Conservation (phyloP, 2,888 invertebrate species). For the Anaspis maculata region DNA sequence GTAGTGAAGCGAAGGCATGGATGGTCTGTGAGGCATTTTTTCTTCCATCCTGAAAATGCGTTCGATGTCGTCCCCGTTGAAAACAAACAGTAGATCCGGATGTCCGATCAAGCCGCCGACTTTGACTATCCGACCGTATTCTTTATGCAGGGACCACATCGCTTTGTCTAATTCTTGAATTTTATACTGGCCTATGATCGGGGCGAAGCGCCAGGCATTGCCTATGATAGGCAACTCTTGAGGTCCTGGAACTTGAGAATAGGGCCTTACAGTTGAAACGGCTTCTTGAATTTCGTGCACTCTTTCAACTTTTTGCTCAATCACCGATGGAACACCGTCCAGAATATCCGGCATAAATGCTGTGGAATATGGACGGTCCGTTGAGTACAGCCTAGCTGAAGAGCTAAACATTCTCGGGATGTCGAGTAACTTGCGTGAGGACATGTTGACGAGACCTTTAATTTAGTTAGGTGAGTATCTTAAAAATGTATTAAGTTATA, state of each 20-base stretch:
- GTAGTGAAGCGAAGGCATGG: conserved; percentile 64
- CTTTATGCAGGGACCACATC: conserved; percentile 50
- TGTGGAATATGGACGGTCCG: conserved; percentile 33
- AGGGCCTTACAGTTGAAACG: conserved; percentile 43
- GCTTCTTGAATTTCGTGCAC: too few species aligned
- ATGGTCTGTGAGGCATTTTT: conserved; percentile 60
- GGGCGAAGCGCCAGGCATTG: conserved; percentile 74
- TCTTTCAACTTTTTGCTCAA: conserved; percentile 15
- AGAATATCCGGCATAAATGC: conserved; percentile 24
- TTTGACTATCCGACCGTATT: conserved; percentile 53
- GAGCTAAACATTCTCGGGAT: too few species aligned
- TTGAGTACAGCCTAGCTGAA: too few species aligned
- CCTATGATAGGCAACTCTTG: conserved; percentile 64
- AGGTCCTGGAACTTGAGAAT: conserved; percentile 66
- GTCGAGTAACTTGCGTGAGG: too few species aligned
- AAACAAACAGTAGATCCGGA: conserved; percentile 65
- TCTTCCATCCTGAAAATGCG: conserved; percentile 64
- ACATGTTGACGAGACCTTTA: too few species aligned
- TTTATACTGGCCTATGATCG: conserved; percentile 54
- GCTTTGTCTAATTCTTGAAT: conserved; percentile 51
- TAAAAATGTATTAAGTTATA: too few species aligned
- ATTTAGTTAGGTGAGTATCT: too few species aligned
- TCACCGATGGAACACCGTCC: too few species aligned
- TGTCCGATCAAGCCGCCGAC: conserved; percentile 67
- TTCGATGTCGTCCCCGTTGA: conserved; percentile 64